These are phyloP conservation scores for Cettia cetti DNA, from an alignment of 2,113 vertebrate species.

Conservation along the genomic window DNA sequence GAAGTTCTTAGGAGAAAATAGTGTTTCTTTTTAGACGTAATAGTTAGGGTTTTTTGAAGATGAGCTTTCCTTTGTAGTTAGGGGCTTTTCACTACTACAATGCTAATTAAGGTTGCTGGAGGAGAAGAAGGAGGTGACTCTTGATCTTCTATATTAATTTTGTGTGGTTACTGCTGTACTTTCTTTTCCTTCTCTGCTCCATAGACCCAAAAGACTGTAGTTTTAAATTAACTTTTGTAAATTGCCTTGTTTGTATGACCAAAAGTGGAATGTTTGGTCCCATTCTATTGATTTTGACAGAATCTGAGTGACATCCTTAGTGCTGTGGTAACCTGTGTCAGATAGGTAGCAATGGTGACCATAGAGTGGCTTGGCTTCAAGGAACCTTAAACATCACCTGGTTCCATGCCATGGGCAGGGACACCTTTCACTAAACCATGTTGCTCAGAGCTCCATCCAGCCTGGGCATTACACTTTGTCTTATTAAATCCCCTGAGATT, in stretches of 20 bases:
- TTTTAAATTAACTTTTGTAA: neutral
- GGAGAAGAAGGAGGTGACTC: neutral
- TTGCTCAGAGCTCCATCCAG: neutral
- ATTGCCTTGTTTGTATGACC: neutral
- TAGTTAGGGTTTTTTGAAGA: neutral
- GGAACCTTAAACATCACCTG: neutral
- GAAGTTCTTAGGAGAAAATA: neutral
- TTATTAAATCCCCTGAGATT: neutral
- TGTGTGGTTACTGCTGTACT: neutral
- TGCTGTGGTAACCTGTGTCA: neutral
- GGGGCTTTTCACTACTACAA: neutral
- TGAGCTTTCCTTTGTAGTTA: neutral
- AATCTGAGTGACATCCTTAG: neutral
- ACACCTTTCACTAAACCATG: neutral
- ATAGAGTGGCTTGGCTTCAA: neutral
- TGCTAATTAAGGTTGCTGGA: neutral
- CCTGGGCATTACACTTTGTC: neutral
- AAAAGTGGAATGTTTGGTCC: neutral
- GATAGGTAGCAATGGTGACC: neutral
- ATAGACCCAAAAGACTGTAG: neutral
- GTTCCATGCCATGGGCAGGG: neutral
- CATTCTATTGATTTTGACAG: neutral
- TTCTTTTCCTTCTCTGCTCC: neutral
- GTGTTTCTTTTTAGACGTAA: neutral
- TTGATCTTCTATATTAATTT: neutral